Conservation (phyloP, 1,140 invertebrate species). For the Aphelenchoides avenae region DNA sequence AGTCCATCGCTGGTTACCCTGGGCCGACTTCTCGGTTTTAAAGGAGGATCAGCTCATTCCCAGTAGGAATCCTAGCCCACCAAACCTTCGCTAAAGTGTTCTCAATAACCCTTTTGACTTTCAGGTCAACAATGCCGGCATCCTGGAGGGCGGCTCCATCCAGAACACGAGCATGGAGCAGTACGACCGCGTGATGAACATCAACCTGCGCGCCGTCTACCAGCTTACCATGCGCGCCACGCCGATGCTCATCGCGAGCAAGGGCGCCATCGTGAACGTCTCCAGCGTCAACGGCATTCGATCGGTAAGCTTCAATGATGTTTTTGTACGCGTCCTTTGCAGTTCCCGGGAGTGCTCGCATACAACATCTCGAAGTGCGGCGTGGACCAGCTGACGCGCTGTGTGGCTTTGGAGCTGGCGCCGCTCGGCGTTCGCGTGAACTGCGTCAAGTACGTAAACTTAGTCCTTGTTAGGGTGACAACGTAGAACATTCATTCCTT, state of each 20-base stretch:
- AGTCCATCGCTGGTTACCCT: too few species aligned
- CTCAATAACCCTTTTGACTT: slow-evolving; percentile 17
- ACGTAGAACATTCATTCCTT: too few species aligned
- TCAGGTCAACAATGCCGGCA: slow-evolving; percentile 78
- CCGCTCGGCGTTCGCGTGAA: slow-evolving; percentile 66
- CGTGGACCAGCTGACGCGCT: slow-evolving; percentile 81
- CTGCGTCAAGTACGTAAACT: slow-evolving; percentile 44
- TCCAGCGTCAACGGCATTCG: slow-evolving; percentile 80
- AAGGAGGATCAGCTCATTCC: too few species aligned
- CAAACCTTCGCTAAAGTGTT: slow-evolving; percentile 67
- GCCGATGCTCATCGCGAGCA: slow-evolving; percentile 74
- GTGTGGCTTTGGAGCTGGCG: slow-evolving; percentile 73
- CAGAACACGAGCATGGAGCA: slow-evolving; percentile 76
- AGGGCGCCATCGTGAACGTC: slow-evolving; percentile 82
- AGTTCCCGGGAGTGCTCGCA: slow-evolving; percentile 64
- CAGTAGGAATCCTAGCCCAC: slow-evolving; percentile 65
- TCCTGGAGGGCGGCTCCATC: slow-evolving; percentile 74
- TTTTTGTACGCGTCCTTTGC: slow-evolving; percentile 19
- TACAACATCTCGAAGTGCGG: slow-evolving; percentile 84
- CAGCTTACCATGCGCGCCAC: slow-evolving; percentile 77
- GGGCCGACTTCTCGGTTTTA: too few species aligned
- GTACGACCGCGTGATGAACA: slow-evolving; percentile 76
- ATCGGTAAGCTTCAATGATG: slow-evolving; percentile 66
- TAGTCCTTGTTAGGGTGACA: too few species aligned
- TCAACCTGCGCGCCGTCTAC: slow-evolving; percentile 77